These are phyloP conservation scores for Hylaea fasciaria DNA, from an alignment of 2,888 invertebrate genomes.

Conservation along the genomic window DNA sequence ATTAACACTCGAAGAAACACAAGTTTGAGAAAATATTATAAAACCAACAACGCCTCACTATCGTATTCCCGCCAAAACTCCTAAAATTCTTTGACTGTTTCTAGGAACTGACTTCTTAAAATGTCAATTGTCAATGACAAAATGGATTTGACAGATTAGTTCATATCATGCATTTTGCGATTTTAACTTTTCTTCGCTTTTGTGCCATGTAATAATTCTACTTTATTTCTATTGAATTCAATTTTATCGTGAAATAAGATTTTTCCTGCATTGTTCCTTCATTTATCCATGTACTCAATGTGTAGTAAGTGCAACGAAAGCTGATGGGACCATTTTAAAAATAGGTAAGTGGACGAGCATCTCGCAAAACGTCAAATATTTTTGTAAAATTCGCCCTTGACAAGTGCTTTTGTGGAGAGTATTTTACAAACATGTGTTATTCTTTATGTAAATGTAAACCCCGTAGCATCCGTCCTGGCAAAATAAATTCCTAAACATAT, in stretches of 20 bases:
- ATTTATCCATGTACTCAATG: slow-evolving; percentile 35
- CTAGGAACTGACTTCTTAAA: too few species aligned
- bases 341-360: slow-evolving; percentile 56
- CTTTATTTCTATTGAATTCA: slow-evolving; percentile 51
- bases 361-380: slow-evolving; percentile 49
- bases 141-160: slow-evolving; percentile 10
- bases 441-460: slow-evolving; percentile 13
- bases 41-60: too few species aligned
- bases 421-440: slow-evolving; percentile 3
- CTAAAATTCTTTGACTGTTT: too few species aligned
- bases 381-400: slow-evolving; percentile 64
- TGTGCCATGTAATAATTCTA: slow-evolving; percentile 48
- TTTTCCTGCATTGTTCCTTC: slow-evolving; percentile 28
- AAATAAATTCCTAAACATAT: background rate
- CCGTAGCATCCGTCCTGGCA: background rate
- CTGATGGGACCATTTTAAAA: slow-evolving; percentile 42
- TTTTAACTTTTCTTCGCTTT: slow-evolving; percentile 46
- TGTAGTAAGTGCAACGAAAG: slow-evolving; percentile 39
- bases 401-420: slow-evolving; percentile 45
- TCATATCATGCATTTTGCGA: slow-evolving; percentile 38
- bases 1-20: too few species aligned
- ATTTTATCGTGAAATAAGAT: slow-evolving; percentile 36
- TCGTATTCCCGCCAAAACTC: too few species aligned
- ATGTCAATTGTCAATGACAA: too few species aligned
- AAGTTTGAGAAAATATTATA: too few species aligned